These are phyloP conservation scores for Aspidapion aeneum DNA, from an alignment of 2,888 invertebrate genomes.

Conservation along the genomic window DNA sequence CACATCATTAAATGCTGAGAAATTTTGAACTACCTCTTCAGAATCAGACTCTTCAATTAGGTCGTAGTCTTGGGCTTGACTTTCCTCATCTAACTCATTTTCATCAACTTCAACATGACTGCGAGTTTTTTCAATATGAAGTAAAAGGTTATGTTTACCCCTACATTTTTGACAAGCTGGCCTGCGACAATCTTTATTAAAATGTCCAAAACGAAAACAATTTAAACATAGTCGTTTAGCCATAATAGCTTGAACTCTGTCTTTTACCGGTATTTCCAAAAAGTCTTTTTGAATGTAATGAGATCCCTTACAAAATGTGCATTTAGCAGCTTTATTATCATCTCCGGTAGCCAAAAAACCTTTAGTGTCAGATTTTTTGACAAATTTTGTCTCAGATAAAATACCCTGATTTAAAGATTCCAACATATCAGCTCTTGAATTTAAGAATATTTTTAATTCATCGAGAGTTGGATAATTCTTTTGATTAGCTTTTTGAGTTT, in stretches of 20 bases:
- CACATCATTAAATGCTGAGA: constrained; percentile 9
- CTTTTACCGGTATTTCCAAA: constrained; percentile 14
- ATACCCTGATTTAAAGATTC: constrained; percentile 17
- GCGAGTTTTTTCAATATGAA: constrained; percentile 9
- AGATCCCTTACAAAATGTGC: constrained; percentile 18
- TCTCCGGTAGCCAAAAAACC: constrained; percentile 9
- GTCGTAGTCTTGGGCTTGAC: background rate
- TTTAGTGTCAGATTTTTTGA: constrained; percentile 6
- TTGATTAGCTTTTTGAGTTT: constrained; percentile 10
- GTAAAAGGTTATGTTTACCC: constrained; percentile 10
- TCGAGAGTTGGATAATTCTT: constrained; percentile 12
- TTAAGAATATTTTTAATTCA: constrained; percentile 18
- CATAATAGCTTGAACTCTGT: constrained; percentile 16
- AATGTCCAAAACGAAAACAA: constrained; percentile 15
- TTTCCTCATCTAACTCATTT: background rate
- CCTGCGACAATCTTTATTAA: constrained; percentile 14
- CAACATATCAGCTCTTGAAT: constrained; percentile 17
- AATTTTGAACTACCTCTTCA: background rate
- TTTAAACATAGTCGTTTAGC: constrained; percentile 17
- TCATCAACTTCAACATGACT: background rate
- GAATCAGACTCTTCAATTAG: background rate
- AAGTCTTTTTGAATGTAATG: constrained; percentile 19
- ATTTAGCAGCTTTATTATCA: constrained; percentile 10
- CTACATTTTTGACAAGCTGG: constrained; percentile 15
- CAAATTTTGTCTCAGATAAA: constrained; percentile 5